phyloP scores from a whole-genome alignment of 1,140 invertebrate genomes.

The Amphibalanus amphitrite region DNA sequence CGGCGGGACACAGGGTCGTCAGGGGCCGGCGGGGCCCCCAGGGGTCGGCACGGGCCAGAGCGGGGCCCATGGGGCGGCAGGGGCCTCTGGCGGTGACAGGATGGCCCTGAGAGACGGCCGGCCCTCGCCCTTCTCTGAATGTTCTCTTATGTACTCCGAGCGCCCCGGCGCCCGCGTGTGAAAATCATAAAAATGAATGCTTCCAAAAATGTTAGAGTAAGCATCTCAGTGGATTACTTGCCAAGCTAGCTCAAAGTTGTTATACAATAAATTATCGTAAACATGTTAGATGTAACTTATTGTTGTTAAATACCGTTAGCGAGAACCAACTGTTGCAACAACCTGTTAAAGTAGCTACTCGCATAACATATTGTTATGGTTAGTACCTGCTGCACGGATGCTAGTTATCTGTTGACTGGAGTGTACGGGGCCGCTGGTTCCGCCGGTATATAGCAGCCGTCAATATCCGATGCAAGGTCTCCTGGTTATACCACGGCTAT shows the following conservation, averaged over 20 bases:
- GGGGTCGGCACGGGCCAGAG: too few species aligned
- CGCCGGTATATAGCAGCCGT: too few species aligned
- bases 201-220: conserved; percentile 2
- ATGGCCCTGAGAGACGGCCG: background rate
- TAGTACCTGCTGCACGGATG: background rate
- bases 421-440: background rate
- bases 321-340: background rate
- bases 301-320: background rate
- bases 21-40: too few species aligned
- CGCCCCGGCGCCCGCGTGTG: background rate
- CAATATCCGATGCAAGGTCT: too few species aligned
- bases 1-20: too few species aligned
- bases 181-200: conserved; percentile 2
- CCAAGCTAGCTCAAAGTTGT: conserved; percentile 1
- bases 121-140: background rate
- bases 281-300: background rate
- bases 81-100: background rate
- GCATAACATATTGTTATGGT: background rate
- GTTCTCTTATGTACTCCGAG: background rate
- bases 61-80: too few species aligned
- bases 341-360: background rate
- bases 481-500: background rate
- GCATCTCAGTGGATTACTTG: conserved; percentile 1
- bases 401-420: background rate
- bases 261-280: conserved; percentile 2